These are phyloP conservation scores for Chymomyza procnemis DNA, from an alignment of 2,888 invertebrate genomes.

Conservation along the genomic window DNA sequence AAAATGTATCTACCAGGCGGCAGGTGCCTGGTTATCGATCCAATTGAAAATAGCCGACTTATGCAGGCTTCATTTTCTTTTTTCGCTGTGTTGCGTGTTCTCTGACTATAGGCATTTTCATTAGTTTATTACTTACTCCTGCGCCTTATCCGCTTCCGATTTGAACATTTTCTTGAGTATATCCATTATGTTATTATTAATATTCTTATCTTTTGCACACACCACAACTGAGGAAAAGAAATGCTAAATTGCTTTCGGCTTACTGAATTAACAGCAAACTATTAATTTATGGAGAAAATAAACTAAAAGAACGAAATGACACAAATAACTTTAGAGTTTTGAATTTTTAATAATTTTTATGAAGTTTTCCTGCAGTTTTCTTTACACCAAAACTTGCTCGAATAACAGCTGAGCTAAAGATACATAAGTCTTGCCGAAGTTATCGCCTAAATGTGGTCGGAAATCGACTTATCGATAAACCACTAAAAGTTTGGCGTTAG, in stretches of 20 bases:
- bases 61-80: not conserved
- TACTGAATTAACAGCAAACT: conserved; percentile 1
- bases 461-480: not conserved
- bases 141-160: conserved; percentile 48
- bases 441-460: not conserved
- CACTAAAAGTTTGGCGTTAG: not conserved
- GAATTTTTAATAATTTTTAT: conserved; percentile 1
- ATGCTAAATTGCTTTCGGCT: not conserved
- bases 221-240: conserved; percentile 3
- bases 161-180: conserved; percentile 70
- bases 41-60: conserved; percentile 31
- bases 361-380: not conserved
- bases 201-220: conserved; percentile 6
- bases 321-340: not conserved
- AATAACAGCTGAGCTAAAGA: not conserved
- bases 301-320: conserved; percentile 63
- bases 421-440: not conserved
- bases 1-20: conserved; percentile 63
- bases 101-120: conserved; percentile 17
- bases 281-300: conserved; percentile 38
- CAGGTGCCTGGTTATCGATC: conserved; percentile 69
- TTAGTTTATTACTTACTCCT: conserved; percentile 40
- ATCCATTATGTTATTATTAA: conserved; percentile 44
- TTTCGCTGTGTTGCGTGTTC: not conserved
- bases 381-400: not conserved